Conservation (phyloP, 2,888 invertebrate genomes). For the Pocota personata region DNA sequence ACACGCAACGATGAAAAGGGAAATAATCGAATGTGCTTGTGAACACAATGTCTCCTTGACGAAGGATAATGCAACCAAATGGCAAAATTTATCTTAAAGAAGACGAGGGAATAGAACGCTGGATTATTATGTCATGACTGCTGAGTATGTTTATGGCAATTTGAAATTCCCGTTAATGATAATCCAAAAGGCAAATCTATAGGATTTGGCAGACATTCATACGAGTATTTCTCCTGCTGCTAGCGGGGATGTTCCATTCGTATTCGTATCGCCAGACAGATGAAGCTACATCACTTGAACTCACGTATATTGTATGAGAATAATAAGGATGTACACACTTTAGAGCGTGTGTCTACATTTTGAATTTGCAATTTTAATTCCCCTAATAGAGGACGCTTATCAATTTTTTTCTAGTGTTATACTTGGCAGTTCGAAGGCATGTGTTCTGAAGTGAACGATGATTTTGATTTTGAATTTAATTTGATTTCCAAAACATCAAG, state of each 20-base stretch:
- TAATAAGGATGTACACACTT: background rate
- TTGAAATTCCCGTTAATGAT: constrained; percentile 47
- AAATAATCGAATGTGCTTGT: constrained; percentile 38
- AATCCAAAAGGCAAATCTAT: constrained; percentile 30
- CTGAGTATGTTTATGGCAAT: constrained; percentile 34
- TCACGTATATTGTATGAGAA: constrained; percentile 10
- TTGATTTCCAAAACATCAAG: constrained; percentile 35
- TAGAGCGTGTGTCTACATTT: background rate
- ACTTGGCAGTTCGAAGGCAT: constrained; percentile 9
- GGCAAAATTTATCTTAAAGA: background rate
- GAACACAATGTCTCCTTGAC: constrained; percentile 20
- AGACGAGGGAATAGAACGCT: background rate
- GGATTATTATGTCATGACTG: constrained; percentile 28
- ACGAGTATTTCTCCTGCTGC: background rate
- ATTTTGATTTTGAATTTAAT: constrained; percentile 22
- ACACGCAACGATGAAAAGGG: background rate
- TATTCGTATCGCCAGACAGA: background rate
- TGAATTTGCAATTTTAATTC: constrained; percentile 36
- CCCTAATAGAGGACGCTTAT: constrained; percentile 1
- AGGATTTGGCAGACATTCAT: constrained; percentile 8
- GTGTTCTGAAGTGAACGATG: constrained; percentile 12
- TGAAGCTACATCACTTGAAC: constrained; percentile 14
- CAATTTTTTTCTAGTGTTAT: background rate
- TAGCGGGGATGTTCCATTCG: background rate
- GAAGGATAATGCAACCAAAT: constrained; percentile 45